A percentile compares a stretch with the other conserved stretches of the same genome.
Conservation (phyloP, 2,797 vertebrate genomes). For the Xerus rutilus region DNA sequence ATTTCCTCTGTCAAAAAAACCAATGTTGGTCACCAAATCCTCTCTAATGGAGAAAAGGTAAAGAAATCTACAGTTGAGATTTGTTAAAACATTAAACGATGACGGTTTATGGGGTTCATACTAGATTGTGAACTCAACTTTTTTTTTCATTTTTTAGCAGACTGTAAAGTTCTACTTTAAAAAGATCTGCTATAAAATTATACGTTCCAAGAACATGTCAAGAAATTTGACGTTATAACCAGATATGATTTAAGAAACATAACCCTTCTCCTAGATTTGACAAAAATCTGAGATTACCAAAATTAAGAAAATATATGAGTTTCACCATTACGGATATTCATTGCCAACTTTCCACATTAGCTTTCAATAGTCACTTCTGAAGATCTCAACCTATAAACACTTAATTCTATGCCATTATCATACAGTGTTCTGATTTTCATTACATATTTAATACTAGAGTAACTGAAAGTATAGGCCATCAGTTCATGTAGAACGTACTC, state of each 20-base stretch:
- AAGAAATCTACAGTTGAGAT: neutral
- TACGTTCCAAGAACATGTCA: constrained; percentile 68
- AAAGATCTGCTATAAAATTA: constrained; percentile 75
- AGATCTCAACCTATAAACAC: constrained; percentile 84
- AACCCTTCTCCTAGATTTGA: constrained; percentile 79
- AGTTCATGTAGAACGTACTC: constrained; percentile 86
- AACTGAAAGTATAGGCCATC: constrained; percentile 88
- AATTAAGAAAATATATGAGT: constrained; percentile 84
- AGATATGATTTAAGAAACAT: constrained; percentile 61
- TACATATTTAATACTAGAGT: constrained; percentile 86
- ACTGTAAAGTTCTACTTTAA: constrained; percentile 66
- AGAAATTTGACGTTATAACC: constrained; percentile 62
- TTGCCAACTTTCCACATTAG: constrained; percentile 86
- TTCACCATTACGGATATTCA: constrained; percentile 88
- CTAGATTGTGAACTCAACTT: neutral
- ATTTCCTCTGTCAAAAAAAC: neutral
- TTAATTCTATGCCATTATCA: constrained; percentile 86
- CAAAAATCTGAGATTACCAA: constrained; percentile 53
- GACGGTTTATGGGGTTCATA: neutral
- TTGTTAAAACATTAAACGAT: constrained; percentile 1
- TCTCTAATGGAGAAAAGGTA: neutral
- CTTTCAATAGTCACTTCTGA: constrained; percentile 85
- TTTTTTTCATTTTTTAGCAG: constrained; percentile 1
- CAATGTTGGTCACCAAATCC: neutral
- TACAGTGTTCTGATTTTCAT: constrained; percentile 82